Evolutionary conservation across 2,888 invertebrate species (phyloP).

Genomic region (Leptopilina syphax): DNA sequence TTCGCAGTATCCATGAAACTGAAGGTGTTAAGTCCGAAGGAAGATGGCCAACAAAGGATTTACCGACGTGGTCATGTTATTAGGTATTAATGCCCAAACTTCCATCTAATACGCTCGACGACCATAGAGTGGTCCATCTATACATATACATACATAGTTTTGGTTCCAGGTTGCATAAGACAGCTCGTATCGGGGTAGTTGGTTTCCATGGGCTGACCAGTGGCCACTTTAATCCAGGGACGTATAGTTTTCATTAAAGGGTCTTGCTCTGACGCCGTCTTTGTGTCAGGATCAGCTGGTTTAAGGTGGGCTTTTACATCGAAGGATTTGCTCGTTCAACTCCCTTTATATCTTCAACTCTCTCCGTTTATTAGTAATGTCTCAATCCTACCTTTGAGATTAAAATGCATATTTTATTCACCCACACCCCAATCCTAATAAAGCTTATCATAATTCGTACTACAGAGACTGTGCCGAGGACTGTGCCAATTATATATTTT

Average conservation of each 20-base stretch:
- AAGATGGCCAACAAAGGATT: slow-evolving; percentile 75
- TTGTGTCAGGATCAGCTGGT: slow-evolving; percentile 74
- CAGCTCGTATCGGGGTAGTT: slow-evolving; percentile 62
- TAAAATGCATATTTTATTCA: slow-evolving; percentile 4
- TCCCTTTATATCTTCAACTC: slow-evolving; percentile 62
- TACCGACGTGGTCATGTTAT: slow-evolving; percentile 71
- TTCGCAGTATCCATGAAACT: slow-evolving; percentile 39
- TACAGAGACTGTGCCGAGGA: no score
- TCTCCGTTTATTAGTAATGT: slow-evolving; percentile 62
- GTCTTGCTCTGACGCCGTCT: slow-evolving; percentile 67
- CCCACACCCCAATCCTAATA: neutral
- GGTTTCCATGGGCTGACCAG: slow-evolving; percentile 65
- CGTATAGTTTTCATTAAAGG: slow-evolving; percentile 76
- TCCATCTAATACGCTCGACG: slow-evolving; percentile 68
- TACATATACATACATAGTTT: slow-evolving; percentile 1
- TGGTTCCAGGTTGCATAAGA: slow-evolving; percentile 64
- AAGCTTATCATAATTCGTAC: neutral
- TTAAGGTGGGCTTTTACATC: slow-evolving; percentile 68
- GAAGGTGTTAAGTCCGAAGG: slow-evolving; percentile 69
- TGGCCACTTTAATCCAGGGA: slow-evolving; percentile 74
- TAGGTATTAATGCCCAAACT: slow-evolving; percentile 76
- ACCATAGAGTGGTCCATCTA: slow-evolving; percentile 59
- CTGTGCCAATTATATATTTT: no score
- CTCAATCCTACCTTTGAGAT: slow-evolving; percentile 32
- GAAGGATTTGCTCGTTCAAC: slow-evolving; percentile 60